Percentiles rank a stretch among this genome's conserved stretches.
phyloP scores from a whole-genome alignment of 1,140 invertebrate species.

The Pogonus chalceus region DNA sequence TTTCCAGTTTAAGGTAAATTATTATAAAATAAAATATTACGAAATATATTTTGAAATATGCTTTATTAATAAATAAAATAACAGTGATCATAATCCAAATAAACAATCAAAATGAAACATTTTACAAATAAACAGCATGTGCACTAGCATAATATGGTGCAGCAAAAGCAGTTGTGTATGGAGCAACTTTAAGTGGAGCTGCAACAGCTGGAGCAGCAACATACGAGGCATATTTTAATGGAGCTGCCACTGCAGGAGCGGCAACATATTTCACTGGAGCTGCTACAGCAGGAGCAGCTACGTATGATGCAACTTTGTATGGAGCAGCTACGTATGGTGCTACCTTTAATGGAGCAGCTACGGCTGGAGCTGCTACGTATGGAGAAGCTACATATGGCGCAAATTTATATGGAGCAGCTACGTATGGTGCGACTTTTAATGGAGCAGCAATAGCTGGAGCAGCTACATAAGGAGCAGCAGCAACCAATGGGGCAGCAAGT shows the following conservation, averaged over 20 bases:
- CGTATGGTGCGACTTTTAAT: no score
- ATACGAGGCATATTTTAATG: slow-evolving; percentile 22
- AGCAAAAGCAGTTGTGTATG: slow-evolving; percentile 18
- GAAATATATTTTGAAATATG: no score
- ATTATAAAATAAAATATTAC: no score
- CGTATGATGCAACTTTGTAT: slow-evolving; percentile 31
- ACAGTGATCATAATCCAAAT: no score
- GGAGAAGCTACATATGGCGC: slow-evolving; percentile 24
- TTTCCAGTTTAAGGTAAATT: no score
- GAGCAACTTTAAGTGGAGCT: slow-evolving; percentile 14
- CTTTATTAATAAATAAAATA: no score
- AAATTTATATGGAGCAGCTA: slow-evolving; percentile 9
- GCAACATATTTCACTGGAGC: slow-evolving; percentile 31
- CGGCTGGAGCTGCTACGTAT: slow-evolving; percentile 21
- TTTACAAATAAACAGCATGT: no score
- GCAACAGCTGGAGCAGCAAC: slow-evolving; percentile 17
- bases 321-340: no score
- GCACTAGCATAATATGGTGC: no score
- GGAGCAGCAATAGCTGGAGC: slow-evolving; percentile 31
- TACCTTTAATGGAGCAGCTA: slow-evolving; percentile 21
- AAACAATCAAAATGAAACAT: no score
- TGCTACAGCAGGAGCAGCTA: slow-evolving; percentile 35
- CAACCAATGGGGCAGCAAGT: slow-evolving; percentile 35
- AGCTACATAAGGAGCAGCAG: slow-evolving; percentile 37
- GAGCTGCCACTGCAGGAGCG: slow-evolving; percentile 24